phyloP scores from a whole-genome alignment of 2,113 vertebrate species.

The Xiphophorus couchianus region DNA sequence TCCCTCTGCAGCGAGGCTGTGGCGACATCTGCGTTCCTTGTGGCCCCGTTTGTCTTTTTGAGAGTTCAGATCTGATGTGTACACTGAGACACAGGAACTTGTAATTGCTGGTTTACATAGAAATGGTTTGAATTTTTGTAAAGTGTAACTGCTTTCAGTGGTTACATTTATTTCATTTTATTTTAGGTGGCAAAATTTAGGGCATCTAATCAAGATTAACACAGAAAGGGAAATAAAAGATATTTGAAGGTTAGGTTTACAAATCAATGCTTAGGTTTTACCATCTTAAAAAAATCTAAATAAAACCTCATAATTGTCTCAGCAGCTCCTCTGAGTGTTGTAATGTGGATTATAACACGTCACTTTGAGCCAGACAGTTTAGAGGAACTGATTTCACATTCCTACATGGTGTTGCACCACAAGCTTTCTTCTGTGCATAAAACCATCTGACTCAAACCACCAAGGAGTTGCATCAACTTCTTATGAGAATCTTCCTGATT shows the following conservation, averaged over 20 bases:
- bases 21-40: neutral
- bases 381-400: neutral
- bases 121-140: neutral
- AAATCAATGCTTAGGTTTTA: neutral
- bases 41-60: neutral
- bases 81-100: neutral
- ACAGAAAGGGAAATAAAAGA: neutral
- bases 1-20: neutral
- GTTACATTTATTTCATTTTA: too few relatives aligned
- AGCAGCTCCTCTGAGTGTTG: neutral
- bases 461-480: neutral
- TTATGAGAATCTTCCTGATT: neutral
- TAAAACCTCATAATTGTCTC: neutral
- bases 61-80: neutral
- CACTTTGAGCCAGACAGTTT: neutral
- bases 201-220: neutral
- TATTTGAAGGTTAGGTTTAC: neutral
- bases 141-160: neutral
- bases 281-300: neutral
- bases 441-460: neutral
- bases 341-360: neutral
- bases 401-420: neutral
- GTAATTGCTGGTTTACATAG: neutral
- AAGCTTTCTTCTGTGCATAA: neutral
- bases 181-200: neutral